A percentile compares a stretch with the other conserved stretches of the same genome.
phyloP scores from a whole-genome alignment of 64 coral and sea anemone genomes.

The Astreopora myriophthalma region DNA sequence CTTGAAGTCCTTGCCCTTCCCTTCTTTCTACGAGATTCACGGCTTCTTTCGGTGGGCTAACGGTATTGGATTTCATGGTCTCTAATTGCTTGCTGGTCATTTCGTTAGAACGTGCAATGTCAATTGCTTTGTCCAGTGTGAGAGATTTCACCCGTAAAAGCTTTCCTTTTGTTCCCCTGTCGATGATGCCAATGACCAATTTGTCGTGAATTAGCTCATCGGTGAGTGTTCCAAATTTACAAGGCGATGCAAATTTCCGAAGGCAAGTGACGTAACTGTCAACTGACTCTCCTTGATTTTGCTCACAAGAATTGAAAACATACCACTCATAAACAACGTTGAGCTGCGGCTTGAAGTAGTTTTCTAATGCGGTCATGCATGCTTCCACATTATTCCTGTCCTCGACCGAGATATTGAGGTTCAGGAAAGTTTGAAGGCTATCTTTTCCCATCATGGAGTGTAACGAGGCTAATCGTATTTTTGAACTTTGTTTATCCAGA shows the following conservation, averaged over 20 bases:
- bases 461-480: slow-evolving; percentile 20
- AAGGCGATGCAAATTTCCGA: not conserved
- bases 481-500: slow-evolving; percentile 12
- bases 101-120: no score
- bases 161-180: no score
- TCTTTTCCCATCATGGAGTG: slow-evolving; percentile 33
- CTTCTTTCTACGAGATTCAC: no score
- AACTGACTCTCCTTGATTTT: slow-evolving; percentile 53
- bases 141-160: no score
- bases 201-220: not conserved
- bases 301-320: slow-evolving; percentile 56
- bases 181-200: not conserved
- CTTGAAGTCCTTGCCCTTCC: no score
- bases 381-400: no score
- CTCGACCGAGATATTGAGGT: no score
- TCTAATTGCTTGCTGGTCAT: no score
- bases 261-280: not conserved
- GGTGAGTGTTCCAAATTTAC: not conserved
- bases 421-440: slow-evolving; percentile 29
- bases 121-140: no score
- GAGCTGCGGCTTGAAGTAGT: slow-evolving; percentile 47
- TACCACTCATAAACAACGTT: slow-evolving; percentile 57
- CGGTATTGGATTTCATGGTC: no score
- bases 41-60: no score
- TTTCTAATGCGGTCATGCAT: not conserved